Evolutionary conservation across 1,140 invertebrate genomes (phyloP), one percentile per base, ranked within the genome.

Genomic region (Liolophura sinensis): DNA sequence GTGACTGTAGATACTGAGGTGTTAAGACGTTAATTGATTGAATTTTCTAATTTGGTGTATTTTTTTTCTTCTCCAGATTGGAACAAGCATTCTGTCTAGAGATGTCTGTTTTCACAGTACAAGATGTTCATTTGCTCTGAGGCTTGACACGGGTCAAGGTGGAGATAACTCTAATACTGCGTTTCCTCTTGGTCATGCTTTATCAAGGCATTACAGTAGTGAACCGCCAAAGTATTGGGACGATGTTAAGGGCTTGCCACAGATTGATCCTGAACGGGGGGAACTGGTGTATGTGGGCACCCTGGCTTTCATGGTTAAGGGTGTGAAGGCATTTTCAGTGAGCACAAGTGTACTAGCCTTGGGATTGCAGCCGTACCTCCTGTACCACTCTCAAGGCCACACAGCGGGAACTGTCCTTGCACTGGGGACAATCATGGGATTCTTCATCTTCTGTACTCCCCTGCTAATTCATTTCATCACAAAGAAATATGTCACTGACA

Each of bases 401-500:
- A 68, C 65, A 20, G 65, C 73, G n/a, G 63, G 72, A 20, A 58
- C 64, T 48, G 48, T 69, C 15, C 40, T 89, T 0, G 88, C 87
- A 6, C 64, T 91, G 7, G 90, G 89, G 71, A 86, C 88, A 0
- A 84, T 91, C 52, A 85, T 93, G 1, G 91, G 90, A 25, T 88
- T 94, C 71, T 92, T 95, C 77, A 91, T 93, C 6, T 90, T 95
- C 73, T 84, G 90, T 0, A 95, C 93, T 7, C 95, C 95, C 1
- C 54, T 94, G 22, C 77, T 96, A 27, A 84, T 97, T 65, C 92
- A 97, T 85, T 85, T 89, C 7, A 84, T 96, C 18, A 91, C 92
- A 4, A 95, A 91, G 75, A 93, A 92, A 83, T 97, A 97, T 87
- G 90, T 96, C 0, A 91, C 89, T 0, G 84, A 89, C 67, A 83